phyloP scores from a whole-genome alignment of 2,888 invertebrate species.

The Caenorhabditis macrosperma region DNA sequence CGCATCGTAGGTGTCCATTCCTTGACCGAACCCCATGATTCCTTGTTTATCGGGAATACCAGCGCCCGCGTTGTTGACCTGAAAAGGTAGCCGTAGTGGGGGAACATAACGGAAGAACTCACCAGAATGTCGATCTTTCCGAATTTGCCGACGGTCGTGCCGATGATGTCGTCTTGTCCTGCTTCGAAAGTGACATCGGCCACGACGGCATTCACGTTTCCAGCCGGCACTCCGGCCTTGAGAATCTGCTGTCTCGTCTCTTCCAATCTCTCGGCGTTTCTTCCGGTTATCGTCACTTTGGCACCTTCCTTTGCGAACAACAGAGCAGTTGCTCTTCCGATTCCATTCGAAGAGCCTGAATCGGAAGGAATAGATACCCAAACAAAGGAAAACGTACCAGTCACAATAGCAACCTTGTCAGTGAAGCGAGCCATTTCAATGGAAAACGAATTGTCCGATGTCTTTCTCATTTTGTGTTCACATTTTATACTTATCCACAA shows the following conservation, averaged over 20 bases:
- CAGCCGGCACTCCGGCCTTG: conserved; percentile 5
- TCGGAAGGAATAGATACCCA: not conserved
- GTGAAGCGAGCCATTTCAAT: conserved; percentile 32
- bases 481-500: conserved; percentile 9
- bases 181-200: conserved; percentile 32
- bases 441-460: not conserved
- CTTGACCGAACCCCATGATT: conserved; percentile 15
- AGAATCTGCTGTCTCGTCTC: conserved; percentile 29
- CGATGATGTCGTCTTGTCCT: conserved; percentile 23
- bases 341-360: conserved; percentile 50
- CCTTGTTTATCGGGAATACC: conserved; percentile 5
- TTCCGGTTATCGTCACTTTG: conserved; percentile 45
- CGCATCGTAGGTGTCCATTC: conserved; percentile 15
- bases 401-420: conserved; percentile 26
- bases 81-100: not conserved
- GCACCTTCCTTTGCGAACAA: conserved; percentile 37
- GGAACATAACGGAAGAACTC: not conserved
- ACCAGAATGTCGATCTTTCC: conserved; percentile 45
- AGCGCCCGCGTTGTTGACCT: conserved; percentile 44
- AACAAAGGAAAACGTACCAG: conserved; percentile 13
- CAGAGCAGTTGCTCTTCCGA: conserved; percentile 35
- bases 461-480: not conserved
- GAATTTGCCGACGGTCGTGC: conserved; percentile 27
- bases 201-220: conserved; percentile 18
- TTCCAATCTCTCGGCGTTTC: conserved; percentile 36